Evolutionary conservation across 2,888 invertebrate species (phyloP), one percentile per base, ranked within the genome.

Genomic region (Drosophila differens): DNA sequence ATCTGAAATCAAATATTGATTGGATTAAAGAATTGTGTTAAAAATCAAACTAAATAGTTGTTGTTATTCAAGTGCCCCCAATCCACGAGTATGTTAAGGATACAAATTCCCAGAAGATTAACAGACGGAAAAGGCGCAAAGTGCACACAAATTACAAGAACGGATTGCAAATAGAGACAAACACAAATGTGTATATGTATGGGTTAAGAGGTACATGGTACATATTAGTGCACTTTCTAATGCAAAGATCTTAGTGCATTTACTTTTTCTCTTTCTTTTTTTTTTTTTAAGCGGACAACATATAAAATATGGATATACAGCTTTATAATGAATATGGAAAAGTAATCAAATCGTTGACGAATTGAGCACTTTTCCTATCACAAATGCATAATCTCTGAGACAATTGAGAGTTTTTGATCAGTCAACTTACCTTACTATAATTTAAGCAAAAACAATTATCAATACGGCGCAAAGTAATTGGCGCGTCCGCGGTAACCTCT

Each of bases 401-500:
- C 49, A 51, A 71, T 33, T 19, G n/a, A 16, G n/a, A 37, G 16
- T 44, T 54, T 30, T 47, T 55, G 35, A 69, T 55, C 55, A 68
- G 51, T 65, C 53, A 72, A 91, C 93, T 93, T 91, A 93, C 93
- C 93, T 93, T 93, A 93, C 89, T 92, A 92, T 84, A 90, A 90
- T 79, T 91, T 89, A 89, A 90, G 82, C 37, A 57, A 92, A 91
- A 93, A 92, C 91, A 93, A 91, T 91, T 92, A 92, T 93, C 93
- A 94, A 89, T 94, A 94, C 80, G 94, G 94, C 83, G 94, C 91
- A 86, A 93, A 94, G 79, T 93, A 94, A 82, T 93, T 94, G 75
- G 93, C 94, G 80, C 94, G 93, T 69, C 94, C 94, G 80, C 94
- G 93, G 89, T 93, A 94, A 88, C 93, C 93, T 87, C 93, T 93